Evolutionary conservation across 2,797 vertebrate species (phyloP).

Genomic region (Rhincodon typus): DNA sequence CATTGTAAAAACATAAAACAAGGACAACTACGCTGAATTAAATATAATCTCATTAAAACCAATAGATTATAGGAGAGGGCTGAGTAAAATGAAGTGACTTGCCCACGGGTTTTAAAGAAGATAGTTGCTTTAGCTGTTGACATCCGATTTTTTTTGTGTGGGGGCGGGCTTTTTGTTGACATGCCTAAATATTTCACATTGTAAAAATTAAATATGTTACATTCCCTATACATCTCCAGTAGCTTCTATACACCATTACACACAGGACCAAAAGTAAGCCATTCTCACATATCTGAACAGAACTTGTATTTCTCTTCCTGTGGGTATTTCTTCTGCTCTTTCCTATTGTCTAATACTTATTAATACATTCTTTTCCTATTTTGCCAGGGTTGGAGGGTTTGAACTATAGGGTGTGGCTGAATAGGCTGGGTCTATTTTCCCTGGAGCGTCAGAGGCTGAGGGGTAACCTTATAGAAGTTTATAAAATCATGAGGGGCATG

Average conservation of each 20-base stretch:
- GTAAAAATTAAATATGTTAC: background rate
- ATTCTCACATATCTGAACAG: background rate
- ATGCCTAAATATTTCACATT: slow-evolving; percentile 8
- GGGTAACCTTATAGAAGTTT: too few relatives aligned
- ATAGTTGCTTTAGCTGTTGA: background rate
- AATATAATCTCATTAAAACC: background rate
- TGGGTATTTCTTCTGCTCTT: background rate
- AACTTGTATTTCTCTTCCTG: background rate
- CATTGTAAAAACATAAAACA: background rate
- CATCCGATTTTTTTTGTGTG: too few relatives aligned
- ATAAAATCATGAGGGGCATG: too few relatives aligned
- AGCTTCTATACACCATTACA: background rate
- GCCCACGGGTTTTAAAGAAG: too few relatives aligned
- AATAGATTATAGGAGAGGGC: background rate
- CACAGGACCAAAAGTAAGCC: too few relatives aligned
- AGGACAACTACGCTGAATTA: background rate
- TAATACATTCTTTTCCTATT: background rate
- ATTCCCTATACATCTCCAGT: background rate
- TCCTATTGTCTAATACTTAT: background rate
- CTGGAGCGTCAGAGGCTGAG: too few relatives aligned
- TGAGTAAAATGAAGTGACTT: background rate
- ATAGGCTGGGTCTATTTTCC: too few relatives aligned
- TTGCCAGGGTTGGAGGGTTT: too few relatives aligned
- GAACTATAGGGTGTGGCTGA: too few relatives aligned
- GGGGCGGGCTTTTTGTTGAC: background rate